Percentiles rank a stretch among this genome's conserved stretches.
phyloP scores from a whole-genome alignment of 2,888 invertebrate species.

The Coremacera marginata region DNA sequence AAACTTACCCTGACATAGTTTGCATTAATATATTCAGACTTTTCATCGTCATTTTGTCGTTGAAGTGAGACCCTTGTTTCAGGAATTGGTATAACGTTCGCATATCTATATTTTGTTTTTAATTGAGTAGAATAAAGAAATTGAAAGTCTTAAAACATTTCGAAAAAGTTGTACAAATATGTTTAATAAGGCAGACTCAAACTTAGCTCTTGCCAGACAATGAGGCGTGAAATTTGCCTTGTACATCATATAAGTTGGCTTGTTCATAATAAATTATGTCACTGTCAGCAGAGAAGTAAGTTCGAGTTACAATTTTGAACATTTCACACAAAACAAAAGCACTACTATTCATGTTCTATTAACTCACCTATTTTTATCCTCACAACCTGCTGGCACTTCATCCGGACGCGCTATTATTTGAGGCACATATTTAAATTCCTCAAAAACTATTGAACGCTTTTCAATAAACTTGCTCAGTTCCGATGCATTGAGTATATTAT shows the following conservation, averaged over 20 bases:
- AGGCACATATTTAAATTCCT: constrained; percentile 87
- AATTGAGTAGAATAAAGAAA: neutral
- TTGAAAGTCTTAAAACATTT: too few species aligned
- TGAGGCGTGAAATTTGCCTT: too few species aligned
- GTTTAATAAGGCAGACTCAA: too few species aligned
- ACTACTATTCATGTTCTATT: too few species aligned
- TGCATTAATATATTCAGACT: constrained; percentile 93
- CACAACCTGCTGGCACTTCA: constrained; percentile 88
- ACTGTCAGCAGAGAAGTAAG: too few species aligned
- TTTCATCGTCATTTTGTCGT: constrained; percentile 79
- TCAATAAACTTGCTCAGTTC: constrained; percentile 81
- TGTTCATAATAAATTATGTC: too few species aligned
- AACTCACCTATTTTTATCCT: constrained; percentile 82
- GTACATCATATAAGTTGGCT: too few species aligned
- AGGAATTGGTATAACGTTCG: constrained; percentile 94
- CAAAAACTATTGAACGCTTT: constrained; percentile 79
- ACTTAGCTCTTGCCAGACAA: too few species aligned
- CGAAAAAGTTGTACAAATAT: too few species aligned
- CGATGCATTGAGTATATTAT: constrained; percentile 79
- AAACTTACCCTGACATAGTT: constrained; percentile 88
- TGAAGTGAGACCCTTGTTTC: constrained; percentile 87
- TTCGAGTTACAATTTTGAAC: too few species aligned
- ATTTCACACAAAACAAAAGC: too few species aligned
- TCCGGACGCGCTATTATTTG: constrained; percentile 82
- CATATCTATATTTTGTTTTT: constrained; percentile 73